Base-by-base conservation (phyloP, 1,140 invertebrate species). In the Palaemon carinicauda region DNA sequence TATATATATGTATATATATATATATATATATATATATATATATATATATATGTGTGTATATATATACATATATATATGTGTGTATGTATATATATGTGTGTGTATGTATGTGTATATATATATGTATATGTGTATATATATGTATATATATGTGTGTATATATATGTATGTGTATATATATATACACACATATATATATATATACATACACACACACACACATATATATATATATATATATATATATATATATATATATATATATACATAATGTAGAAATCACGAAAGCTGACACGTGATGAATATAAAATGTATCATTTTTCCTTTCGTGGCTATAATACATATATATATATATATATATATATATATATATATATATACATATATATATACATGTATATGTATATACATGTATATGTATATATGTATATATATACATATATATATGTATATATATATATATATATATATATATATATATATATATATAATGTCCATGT, bases 311-410 rank as follows among this genome's bases (percentile, higher is more conserved):
- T n/a, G n/a, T n/a, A n/a, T n/a, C n/a, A n/a, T n/a, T n/a, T n/a
- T n/a, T n/a, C n/a, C n/a, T n/a, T n/a, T n/a, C n/a, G 17, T 60
- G 17, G 3, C 3, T 60, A 60, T 60, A n/a, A 60, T 60, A 60
- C 14, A 60, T 60, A 60, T 60, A 60, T 60, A 60, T 60, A 60
- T 60, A 60, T n/a, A 60, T 60, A 60, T 60, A 60, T 60, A 60
- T 60, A 60, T 60, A 60, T 60, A 60, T 60, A 60, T 60, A 60
- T 60, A 60, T 60, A 60, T 60, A 60, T 60, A 60, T 60, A 60
- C 14, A 60, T 60, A 60, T 60, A 60, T 60, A 60, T 60, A 60
- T 60, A 60, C 14, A 60, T 60, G 14, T 60, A 60, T 60, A 60
- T 60, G 14, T 60, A 60, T 60, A 60, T 60, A 60, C 21, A 60